Base-by-base conservation (phyloP, 1,140 invertebrate species). In the Hycleus cichorii region DNA sequence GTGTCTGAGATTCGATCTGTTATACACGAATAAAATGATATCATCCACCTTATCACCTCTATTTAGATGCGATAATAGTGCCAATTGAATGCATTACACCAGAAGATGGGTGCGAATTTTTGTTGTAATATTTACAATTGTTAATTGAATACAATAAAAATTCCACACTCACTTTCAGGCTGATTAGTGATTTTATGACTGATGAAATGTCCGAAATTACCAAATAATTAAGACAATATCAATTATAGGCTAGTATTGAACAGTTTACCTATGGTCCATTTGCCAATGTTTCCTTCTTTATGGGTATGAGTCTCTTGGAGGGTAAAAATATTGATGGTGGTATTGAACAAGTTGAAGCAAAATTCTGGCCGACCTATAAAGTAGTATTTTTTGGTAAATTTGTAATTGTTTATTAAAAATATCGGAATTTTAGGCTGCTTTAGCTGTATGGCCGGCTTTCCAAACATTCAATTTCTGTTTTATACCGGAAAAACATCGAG, bases 401-500 rank as follows among this genome's bases (percentile, higher is more conserved):
- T 32, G 4, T 32, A 32, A 32, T 32, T 32, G 7, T 5, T 4
- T 32, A 32, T 32, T 5, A 3, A 5, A 32, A 32, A 5, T 32
- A 32, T 32, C 3, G 3, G 0, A 32, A 32, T 32, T 32, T 32
- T 32, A 32, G 32, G 32, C 32, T 32, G 32, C 32, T 32, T 83
- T 44, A 75, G 86, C 27, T 88, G 83, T 59, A 11, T 93, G 91
- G 90, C 90, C 90, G 39, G 67, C 88, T 49, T 70, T 92, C 27
- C 90, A 92, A 74, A 88, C 90, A 26, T 76, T 92, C 2, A 93
- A 93, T 68, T 92, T 91, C 66, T 79, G 83, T 8, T 75, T 89
- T 38, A 78, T 93, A 51, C 82, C 85, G 26, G 87, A 91, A 69
- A 81, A 81, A 64, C 90, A 93, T 74, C 79, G 90, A 60, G 87